Evolutionary conservation across 2,113 vertebrate genomes (phyloP).

Genomic region (Hassar affinis): DNA sequence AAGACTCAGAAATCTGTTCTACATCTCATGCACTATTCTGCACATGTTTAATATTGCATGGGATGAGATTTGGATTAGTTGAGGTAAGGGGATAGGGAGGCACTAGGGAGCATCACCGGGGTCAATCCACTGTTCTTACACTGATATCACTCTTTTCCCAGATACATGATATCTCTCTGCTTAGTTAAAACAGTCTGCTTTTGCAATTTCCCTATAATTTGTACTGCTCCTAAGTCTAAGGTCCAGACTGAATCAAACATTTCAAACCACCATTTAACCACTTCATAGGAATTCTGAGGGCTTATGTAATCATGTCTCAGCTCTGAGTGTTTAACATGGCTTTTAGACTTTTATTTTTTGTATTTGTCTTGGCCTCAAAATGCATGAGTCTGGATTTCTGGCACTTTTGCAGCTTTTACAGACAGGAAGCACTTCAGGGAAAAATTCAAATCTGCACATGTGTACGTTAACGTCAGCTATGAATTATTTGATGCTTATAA

Average conservation of each 20-base stretch:
- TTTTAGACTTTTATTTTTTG: neutral
- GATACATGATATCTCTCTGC: neutral
- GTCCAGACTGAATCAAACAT: neutral
- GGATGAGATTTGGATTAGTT: slow-evolving; percentile 53
- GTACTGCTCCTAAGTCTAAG: neutral
- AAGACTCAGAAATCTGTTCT: neutral
- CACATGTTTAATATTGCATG: neutral
- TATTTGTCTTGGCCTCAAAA: slow-evolving; percentile 14
- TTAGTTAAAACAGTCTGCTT: neutral
- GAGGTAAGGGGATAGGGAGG: slow-evolving; percentile 22
- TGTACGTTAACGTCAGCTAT: slow-evolving; percentile 11
- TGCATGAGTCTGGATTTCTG: slow-evolving; percentile 14
- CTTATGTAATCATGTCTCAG: neutral
- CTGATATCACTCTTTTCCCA: neutral
- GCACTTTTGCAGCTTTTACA: slow-evolving; percentile 2
- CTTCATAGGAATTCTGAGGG: neutral
- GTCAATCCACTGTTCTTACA: neutral
- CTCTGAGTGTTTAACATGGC: neutral
- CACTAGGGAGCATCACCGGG: neutral
- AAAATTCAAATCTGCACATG: slow-evolving; percentile 15
- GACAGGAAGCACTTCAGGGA: slow-evolving; percentile 21
- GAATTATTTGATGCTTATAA: slow-evolving; percentile 23
- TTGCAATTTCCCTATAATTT: slow-evolving; percentile 2
- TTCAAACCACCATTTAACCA: neutral
- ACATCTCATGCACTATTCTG: neutral